Conservation (phyloP, 2,113 vertebrate genomes). For the Mystacornis crossleyi region DNA sequence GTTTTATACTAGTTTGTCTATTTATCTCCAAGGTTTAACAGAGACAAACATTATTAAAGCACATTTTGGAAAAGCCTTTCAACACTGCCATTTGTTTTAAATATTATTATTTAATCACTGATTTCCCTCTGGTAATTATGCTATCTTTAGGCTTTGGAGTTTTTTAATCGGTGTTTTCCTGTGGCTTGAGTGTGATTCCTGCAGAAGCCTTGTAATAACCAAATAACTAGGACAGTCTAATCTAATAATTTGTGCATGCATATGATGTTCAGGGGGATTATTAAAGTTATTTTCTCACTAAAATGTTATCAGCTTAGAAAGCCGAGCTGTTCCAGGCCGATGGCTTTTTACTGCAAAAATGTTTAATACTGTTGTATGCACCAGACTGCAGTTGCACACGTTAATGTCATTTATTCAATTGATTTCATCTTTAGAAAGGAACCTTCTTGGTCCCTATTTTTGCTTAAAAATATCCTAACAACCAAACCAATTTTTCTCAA, state of each 20-base stretch:
- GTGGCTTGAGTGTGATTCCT: constrained; percentile 62
- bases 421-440: background rate
- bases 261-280: constrained; percentile 52
- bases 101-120: constrained; percentile 65
- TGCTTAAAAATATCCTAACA: background rate
- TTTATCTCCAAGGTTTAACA: constrained; percentile 62
- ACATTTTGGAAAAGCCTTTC: constrained; percentile 52
- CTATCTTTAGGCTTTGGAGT: constrained; percentile 33
- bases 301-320: constrained; percentile 57
- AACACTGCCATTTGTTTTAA: constrained; percentile 61
- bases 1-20: constrained; percentile 25
- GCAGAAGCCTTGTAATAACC: constrained; percentile 44
- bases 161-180: constrained; percentile 42
- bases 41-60: constrained; percentile 63
- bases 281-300: constrained; percentile 62
- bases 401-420: background rate
- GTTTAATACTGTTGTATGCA: background rate
- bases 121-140: constrained; percentile 54
- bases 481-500: background rate
- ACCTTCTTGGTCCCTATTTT: background rate
- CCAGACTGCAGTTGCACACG: background rate
- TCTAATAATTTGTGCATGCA: constrained; percentile 57
- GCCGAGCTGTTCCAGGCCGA: background rate
- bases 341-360: constrained; percentile 6
- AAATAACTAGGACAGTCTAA: constrained; percentile 52